Evolutionary conservation across 2,888 invertebrate species (phyloP).

Genomic region (Cheilosia soror): DNA sequence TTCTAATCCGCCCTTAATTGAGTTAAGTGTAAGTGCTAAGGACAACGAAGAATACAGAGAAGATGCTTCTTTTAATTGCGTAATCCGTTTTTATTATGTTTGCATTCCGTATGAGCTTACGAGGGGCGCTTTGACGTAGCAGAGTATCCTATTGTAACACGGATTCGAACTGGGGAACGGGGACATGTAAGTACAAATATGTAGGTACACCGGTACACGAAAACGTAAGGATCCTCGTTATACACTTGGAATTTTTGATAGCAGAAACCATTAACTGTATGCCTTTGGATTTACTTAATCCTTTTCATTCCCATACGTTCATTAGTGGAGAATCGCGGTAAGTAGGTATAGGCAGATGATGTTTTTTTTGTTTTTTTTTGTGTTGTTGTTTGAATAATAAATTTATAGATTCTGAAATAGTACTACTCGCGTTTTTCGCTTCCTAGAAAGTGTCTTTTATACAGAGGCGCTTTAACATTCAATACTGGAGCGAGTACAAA

Average conservation of each 20-base stretch:
- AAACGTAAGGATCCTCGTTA: constrained; percentile 27
- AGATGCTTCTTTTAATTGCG: constrained; percentile 61
- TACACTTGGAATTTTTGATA: constrained; percentile 32
- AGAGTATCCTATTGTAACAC: constrained; percentile 27
- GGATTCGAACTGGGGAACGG: constrained; percentile 26
- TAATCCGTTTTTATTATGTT: constrained; percentile 62
- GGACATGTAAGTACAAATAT: background rate
- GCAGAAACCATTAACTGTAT: constrained; percentile 35
- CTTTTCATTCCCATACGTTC: constrained; percentile 17
- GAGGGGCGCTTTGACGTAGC: background rate
- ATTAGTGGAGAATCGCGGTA: constrained; percentile 3
- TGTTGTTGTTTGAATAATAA: too few species aligned
- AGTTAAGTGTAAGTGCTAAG: constrained; percentile 30
- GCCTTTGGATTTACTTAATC: constrained; percentile 24
- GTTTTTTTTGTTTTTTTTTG: background rate
- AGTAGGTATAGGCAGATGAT: too few species aligned
- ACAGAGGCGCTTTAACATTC: background rate
- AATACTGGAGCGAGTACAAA: background rate
- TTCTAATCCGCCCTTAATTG: constrained; percentile 51
- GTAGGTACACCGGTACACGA: constrained; percentile 10
- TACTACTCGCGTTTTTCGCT: background rate
- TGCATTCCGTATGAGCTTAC: constrained; percentile 25
- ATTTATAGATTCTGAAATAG: background rate
- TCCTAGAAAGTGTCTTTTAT: background rate
- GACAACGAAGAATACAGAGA: constrained; percentile 38